Evolutionary conservation across 2,113 vertebrate species (phyloP), one percentile per base, ranked within the genome.

Genomic region (Melospiza georgiana): DNA sequence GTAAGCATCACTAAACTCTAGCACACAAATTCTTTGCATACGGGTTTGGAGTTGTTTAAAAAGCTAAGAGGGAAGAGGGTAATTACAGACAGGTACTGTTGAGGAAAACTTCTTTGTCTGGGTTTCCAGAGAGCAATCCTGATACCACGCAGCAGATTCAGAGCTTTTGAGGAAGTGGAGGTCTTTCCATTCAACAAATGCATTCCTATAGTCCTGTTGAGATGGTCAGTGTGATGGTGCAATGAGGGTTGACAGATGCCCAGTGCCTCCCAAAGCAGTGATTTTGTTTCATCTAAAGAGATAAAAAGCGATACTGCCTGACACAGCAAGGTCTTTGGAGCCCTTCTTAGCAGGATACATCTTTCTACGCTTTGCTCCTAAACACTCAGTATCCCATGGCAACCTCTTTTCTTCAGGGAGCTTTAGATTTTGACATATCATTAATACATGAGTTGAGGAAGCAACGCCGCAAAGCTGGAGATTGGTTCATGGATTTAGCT

Each of bases 381-480:
- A 94, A 87, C 11, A 4, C 91, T 92, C 88, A 75, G 96, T 97
- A 97, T 97, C 96, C 97, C 96, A 95, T 97, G 92, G 97, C 96
- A 97, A 97, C 97, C 90, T 96, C 91, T 96, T 95, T 94, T 97
- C 96, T 92, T 97, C 80, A 55, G 93, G 94, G 93, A 96, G 87
- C 91, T 96, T 96, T 96, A 92, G 91, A 96, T 95, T 96, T 96
- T 96, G 96, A 95, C 91, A 89, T 95, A 92, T 97, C 94, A 95
- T 97, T 97, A 97, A 97, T 96, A 95, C 84, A 95, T 94, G 94
- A 94, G 81, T 96, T 91, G 93, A 84, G 91, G 90, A 97, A 95
- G 94, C 44, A 93, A 96, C 75, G 65, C 94, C 79, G 78, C 78
- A 92, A 90, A 96, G 46, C 92, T 97, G 63, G 76, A 97, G 82